These are phyloP conservation scores for Asobara japonica DNA, from an alignment of 1,140 invertebrate genomes.

Conservation along the genomic window DNA sequence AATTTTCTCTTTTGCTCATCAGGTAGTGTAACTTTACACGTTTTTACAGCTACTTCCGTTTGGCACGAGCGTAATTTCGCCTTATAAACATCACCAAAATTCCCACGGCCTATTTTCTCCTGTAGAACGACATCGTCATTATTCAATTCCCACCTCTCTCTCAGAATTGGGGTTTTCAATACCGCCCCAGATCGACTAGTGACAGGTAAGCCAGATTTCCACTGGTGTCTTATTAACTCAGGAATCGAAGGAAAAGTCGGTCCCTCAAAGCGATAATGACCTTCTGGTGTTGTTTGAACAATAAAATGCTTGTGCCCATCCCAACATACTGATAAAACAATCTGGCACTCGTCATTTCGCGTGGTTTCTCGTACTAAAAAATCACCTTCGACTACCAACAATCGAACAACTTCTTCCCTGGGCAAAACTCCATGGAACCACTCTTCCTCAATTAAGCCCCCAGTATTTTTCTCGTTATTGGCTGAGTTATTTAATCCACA, in stretches of 20 bases:
- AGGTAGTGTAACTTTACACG: slow-evolving; percentile 90
- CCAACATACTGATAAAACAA: slow-evolving; percentile 95
- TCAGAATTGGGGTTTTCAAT: slow-evolving; percentile 83
- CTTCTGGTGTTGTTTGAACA: slow-evolving; percentile 93
- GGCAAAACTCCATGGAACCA: slow-evolving; percentile 98
- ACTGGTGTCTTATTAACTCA: slow-evolving; percentile 90
- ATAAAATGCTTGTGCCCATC: slow-evolving; percentile 97
- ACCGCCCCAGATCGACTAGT: slow-evolving; percentile 92
- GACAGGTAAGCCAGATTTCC: slow-evolving; percentile 83
- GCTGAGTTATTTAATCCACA: slow-evolving; percentile 52
- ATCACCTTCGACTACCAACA: slow-evolving; percentile 89
- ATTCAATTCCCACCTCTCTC: slow-evolving; percentile 96
- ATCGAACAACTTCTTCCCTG: slow-evolving; percentile 92
- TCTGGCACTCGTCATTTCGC: slow-evolving; percentile 91
- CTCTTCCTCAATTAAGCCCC: slow-evolving; percentile 82
- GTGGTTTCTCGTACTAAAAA: slow-evolving; percentile 95
- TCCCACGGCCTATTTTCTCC: slow-evolving; percentile 96
- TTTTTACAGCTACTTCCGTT: slow-evolving; percentile 94
- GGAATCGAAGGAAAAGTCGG: slow-evolving; percentile 91
- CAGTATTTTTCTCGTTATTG: slow-evolving; percentile 57
- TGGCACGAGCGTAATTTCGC: slow-evolving; percentile 84
- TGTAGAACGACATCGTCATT: slow-evolving; percentile 94
- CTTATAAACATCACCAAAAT: slow-evolving; percentile 97
- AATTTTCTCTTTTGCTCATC: slow-evolving; percentile 98
- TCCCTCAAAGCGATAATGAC: slow-evolving; percentile 93